phyloP scores from a whole-genome alignment of 2,888 invertebrate genomes.

The Drosophila koepferae region DNA sequence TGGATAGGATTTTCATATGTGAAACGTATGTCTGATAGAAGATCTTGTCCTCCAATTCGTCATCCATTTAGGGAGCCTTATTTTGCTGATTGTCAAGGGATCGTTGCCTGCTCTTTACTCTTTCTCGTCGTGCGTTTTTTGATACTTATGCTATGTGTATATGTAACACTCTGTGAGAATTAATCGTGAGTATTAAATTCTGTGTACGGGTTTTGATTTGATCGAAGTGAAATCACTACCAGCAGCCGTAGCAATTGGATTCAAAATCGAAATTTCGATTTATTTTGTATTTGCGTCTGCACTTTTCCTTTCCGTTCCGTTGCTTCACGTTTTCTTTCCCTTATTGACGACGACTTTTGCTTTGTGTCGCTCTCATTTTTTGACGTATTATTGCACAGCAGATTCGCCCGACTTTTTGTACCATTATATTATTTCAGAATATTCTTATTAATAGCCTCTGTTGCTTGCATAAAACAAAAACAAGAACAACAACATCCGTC shows the following conservation, averaged over 20 bases:
- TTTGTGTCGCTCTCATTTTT: constrained; percentile 60
- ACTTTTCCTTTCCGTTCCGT: constrained; percentile 26
- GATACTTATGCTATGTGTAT: constrained; percentile 11
- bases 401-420: constrained; percentile 64
- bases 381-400: constrained; percentile 68
- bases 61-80: constrained; percentile 89
- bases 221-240: constrained; percentile 12
- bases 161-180: constrained; percentile 4
- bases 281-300: constrained; percentile 35
- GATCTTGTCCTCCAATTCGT: constrained; percentile 95
- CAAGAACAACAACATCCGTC: constrained; percentile 72
- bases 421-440: constrained; percentile 73
- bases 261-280: constrained; percentile 50
- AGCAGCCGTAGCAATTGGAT: constrained; percentile 33
- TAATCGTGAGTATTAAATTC: constrained; percentile 6
- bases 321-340: constrained; percentile 17
- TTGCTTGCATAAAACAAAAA: constrained; percentile 74
- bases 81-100: constrained; percentile 4
- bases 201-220: background rate
- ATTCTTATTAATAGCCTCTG: constrained; percentile 74
- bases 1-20: constrained; percentile 93
- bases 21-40: constrained; percentile 94
- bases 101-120: constrained; percentile 1
- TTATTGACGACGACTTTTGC: constrained; percentile 52
- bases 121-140: background rate